Evolutionary conservation across 2,797 vertebrate genomes (phyloP).

Genomic region (Thripadectes ignobilis): DNA sequence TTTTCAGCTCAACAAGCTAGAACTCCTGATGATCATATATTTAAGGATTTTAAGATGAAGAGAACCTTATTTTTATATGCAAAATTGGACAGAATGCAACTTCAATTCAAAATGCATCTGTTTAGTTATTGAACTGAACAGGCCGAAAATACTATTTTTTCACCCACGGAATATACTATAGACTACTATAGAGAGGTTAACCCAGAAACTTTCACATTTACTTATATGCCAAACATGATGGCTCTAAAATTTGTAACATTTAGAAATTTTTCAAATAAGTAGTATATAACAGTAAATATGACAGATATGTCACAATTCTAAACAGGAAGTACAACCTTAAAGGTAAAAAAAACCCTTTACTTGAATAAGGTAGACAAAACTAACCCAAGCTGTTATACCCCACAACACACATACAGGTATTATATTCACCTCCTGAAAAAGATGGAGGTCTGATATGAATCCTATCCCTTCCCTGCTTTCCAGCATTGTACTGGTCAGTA

Average conservation of each 20-base stretch:
- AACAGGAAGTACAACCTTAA: background rate
- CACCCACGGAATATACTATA: background rate
- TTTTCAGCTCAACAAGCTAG: background rate
- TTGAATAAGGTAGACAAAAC: background rate
- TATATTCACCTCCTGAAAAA: background rate
- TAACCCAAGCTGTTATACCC: background rate
- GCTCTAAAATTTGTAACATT: background rate
- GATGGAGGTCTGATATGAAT: background rate
- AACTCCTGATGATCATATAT: background rate
- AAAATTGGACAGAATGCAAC: background rate
- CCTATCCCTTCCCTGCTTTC: background rate
- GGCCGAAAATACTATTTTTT: background rate
- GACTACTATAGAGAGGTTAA: background rate
- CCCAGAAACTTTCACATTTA: background rate
- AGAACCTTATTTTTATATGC: background rate
- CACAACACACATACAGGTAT: background rate
- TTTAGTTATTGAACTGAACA: background rate
- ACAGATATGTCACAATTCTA: background rate
- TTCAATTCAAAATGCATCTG: background rate
- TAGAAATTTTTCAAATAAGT: background rate
- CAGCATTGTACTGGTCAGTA: background rate
- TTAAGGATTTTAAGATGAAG: background rate
- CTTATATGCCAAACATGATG: background rate
- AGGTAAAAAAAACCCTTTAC: accelerated
- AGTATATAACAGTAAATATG: background rate